Evolutionary conservation across 2,888 invertebrate genomes (phyloP).

Genomic region (Gymnosoma rotundatum): DNA sequence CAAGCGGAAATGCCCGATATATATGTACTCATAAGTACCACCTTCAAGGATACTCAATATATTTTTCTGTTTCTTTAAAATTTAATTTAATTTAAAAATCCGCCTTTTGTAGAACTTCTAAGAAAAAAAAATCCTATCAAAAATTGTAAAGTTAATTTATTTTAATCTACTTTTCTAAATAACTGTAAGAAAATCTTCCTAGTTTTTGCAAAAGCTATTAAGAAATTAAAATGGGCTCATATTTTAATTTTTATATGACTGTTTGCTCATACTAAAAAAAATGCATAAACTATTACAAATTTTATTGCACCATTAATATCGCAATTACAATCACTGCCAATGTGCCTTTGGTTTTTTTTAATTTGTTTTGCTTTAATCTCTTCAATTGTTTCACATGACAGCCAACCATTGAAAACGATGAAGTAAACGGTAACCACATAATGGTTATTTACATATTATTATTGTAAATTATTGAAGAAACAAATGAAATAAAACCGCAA

Average conservation of each 20-base stretch:
- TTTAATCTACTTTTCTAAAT: conserved; percentile 18
- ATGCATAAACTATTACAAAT: conserved; percentile 4
- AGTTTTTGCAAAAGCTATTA: conserved; percentile 31
- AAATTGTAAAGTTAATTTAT: too few relatives aligned
- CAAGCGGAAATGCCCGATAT: too few relatives aligned
- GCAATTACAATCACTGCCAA: conserved; percentile 48
- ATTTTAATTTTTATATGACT: too few relatives aligned
- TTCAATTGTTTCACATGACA: conserved; percentile 60
- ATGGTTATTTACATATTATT: conserved; percentile 65
- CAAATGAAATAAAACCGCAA: conserved; percentile 61
- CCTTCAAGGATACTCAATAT: too few relatives aligned
- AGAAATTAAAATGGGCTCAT: conserved; percentile 23
- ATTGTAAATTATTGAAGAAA: conserved; percentile 16
- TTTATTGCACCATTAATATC: conserved; percentile 57
- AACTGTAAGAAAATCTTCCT: conserved; percentile 51
- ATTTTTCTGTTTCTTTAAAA: too few relatives aligned
- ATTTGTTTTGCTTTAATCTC: conserved; percentile 12
- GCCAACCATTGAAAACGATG: conserved; percentile 48
- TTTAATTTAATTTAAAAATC: too few relatives aligned
- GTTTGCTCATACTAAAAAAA: too few relatives aligned
- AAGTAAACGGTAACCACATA: conserved; percentile 48
- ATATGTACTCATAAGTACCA: too few relatives aligned
- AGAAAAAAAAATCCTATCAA: too few relatives aligned
- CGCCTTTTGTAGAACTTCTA: too few relatives aligned
- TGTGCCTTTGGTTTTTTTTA: conserved; percentile 15